Base-by-base conservation (phyloP, 1,140 invertebrate species). In the Oncopodura yosiiana region DNA sequence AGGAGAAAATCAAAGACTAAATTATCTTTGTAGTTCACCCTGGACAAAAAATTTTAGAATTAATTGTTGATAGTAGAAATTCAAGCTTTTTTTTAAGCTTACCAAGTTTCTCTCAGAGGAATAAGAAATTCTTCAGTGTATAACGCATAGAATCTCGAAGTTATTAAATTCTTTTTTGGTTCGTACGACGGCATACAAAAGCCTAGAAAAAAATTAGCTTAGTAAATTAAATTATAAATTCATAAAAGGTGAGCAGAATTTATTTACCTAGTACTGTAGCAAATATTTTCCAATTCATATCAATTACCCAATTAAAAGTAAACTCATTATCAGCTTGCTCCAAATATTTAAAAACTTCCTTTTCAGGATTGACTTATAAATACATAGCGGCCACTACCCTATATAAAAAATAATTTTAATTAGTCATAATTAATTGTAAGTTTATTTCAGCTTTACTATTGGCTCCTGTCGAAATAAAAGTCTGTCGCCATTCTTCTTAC, bases 71-170 rank as follows among this genome's bases (percentile, higher is more conserved):
- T n/a, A n/a, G n/a, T n/a, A n/a, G n/a, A n/a, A n/a, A n/a, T n/a
- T 29, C 44, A 32, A 29, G 34, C 14, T 3, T 36, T 41, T 19
- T 6, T 36, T 16, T 14, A 27, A 23, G 19, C 18, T 44, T 44
- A 50, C 54, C 54, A 56, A 21, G 30, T 44, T 21, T 49, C 32
- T 26, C 54, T 11, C 0, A 56, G 27, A 12, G 54, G 54, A 3
- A 50, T 56, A 3, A 56, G 23, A 45, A 56, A 56, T 21, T 49
- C 37, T 18, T 56, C 54, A 2, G 54, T 56, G 54, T 50, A 56
- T 39, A 56, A 14, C 18, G 48, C 46, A 34, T 49, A 50, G 24
- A 56, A 56, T 2, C 48, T 9, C 1, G 46, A 43, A 0, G 54
- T 45, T n/a, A 56, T 50, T 12, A 50, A 18, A 2, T 46, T 46